phyloP scores from a whole-genome alignment of 1,140 invertebrate genomes.

The Ectropis grisescens region DNA sequence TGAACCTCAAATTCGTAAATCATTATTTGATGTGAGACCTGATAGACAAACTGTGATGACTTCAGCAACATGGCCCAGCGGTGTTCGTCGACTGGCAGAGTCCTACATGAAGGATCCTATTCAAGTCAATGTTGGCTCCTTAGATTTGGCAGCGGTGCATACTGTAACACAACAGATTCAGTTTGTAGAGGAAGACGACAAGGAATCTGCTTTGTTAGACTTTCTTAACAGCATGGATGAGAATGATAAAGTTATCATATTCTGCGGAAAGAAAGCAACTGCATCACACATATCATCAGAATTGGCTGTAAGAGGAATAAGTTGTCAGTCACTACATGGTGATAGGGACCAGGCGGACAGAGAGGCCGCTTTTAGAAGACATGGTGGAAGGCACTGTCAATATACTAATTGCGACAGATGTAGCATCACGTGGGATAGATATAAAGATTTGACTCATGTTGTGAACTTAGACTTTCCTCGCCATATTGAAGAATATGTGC shows the following conservation, averaged over 20 bases:
- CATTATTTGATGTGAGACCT: slow-evolving; percentile 81
- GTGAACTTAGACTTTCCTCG: slow-evolving; percentile 90
- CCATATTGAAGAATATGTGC: slow-evolving; percentile 94
- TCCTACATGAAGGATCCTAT: slow-evolving; percentile 90
- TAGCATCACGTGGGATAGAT: slow-evolving; percentile 92
- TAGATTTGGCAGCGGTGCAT: slow-evolving; percentile 89
- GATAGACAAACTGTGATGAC: slow-evolving; percentile 91
- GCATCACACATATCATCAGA: slow-evolving; percentile 88
- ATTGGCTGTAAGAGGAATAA: slow-evolving; percentile 76
- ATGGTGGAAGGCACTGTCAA: slow-evolving; percentile 81
- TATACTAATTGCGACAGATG: slow-evolving; percentile 95
- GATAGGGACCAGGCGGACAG: slow-evolving; percentile 88
- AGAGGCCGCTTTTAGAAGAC: slow-evolving; percentile 87
- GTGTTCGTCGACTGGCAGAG: slow-evolving; percentile 84
- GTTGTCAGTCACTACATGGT: slow-evolving; percentile 88
- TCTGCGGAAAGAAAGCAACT: slow-evolving; percentile 86
- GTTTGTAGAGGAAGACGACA: slow-evolving; percentile 80
- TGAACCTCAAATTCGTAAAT: slow-evolving; percentile 89
- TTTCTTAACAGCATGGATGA: slow-evolving; percentile 76
- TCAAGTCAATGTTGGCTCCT: slow-evolving; percentile 88
- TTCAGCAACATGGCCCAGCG: slow-evolving; percentile 89
- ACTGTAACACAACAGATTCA: slow-evolving; percentile 83
- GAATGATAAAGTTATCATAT: slow-evolving; percentile 88
- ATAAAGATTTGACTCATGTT: slow-evolving; percentile 92
- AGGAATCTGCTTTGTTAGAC: slow-evolving; percentile 58